Evolutionary conservation across 1,140 invertebrate genomes (phyloP).

Genomic region (Triops cancriformis): DNA sequence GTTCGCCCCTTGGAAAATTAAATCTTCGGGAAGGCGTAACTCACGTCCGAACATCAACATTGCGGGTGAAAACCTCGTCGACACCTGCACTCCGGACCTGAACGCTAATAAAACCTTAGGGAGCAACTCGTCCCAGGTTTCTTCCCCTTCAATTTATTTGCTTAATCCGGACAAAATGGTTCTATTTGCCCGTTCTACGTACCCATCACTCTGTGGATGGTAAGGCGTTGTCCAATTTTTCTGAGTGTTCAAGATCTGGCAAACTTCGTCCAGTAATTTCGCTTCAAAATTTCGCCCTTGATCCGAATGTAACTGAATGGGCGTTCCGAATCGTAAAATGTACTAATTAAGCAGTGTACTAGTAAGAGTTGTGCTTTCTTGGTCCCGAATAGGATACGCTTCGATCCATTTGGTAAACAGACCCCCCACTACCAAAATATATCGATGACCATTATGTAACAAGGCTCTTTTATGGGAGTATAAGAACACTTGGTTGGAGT

Average conservation of each 20-base stretch:
- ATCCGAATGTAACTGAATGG: conserved; percentile 33
- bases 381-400: too few species aligned
- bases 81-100: not conserved
- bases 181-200: too few species aligned
- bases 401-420: conserved; percentile 34
- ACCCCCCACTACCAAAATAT: conserved; percentile 31
- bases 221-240: conserved; percentile 30
- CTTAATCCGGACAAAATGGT: too few species aligned
- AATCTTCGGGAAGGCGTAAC: not conserved
- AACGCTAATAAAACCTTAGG: not conserved
- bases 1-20: not conserved
- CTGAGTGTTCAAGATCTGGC: conserved; percentile 28
- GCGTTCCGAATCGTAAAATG: conserved; percentile 29
- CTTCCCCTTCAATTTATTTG: not conserved
- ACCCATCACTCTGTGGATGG: too few species aligned
- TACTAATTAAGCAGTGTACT: not conserved
- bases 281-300: conserved; percentile 28
- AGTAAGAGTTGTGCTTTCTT: too few species aligned
- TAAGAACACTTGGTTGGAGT: too few species aligned
- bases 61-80: not conserved
- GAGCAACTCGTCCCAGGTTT: not conserved
- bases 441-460: conserved; percentile 30
- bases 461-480: too few species aligned
- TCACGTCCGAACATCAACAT: not conserved
- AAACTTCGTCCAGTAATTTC: conserved; percentile 27